These are phyloP conservation scores for Leucophenga varia DNA, from an alignment of 1,140 invertebrate species.

Conservation along the genomic window DNA sequence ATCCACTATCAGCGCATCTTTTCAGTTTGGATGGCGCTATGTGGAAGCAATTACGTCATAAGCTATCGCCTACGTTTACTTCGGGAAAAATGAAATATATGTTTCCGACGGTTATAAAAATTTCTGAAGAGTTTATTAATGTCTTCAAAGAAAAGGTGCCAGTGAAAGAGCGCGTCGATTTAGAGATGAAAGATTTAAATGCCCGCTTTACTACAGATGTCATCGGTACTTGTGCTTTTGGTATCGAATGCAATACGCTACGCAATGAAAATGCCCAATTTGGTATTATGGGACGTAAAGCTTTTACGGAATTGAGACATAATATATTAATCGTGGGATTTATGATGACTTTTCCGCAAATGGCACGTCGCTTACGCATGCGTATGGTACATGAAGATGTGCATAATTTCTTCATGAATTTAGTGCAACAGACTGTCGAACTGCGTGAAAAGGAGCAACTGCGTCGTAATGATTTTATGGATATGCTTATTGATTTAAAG, in stretches of 20 bases:
- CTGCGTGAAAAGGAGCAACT: conserved; percentile 57
- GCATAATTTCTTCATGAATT: conserved; percentile 55
- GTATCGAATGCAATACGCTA: conserved; percentile 62
- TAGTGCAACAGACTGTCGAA: conserved; percentile 54
- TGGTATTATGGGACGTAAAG: conserved; percentile 39
- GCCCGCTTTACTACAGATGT: conserved; percentile 64
- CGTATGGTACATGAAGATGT: conserved; percentile 42
- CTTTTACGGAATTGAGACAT: conserved; percentile 37
- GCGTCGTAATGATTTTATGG: conserved; percentile 58
- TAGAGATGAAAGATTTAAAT: conserved; percentile 54
- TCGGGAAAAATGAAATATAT: conserved; percentile 65
- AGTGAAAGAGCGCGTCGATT: conserved; percentile 20
- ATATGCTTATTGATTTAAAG: conserved; percentile 56
- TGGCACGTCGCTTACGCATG: conserved; percentile 32
- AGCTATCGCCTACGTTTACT: conserved; percentile 63
- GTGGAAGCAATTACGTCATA: conserved; percentile 64
- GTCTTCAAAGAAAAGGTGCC: conserved; percentile 28
- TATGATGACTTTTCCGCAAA: conserved; percentile 35
- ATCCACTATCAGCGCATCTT: conserved; percentile 59
- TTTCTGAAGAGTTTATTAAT: conserved; percentile 37
- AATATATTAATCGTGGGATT: conserved; percentile 29
- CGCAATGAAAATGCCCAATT: conserved; percentile 61
- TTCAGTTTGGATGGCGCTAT: conserved; percentile 60
- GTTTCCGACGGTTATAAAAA: conserved; percentile 58
- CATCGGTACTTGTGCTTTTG: conserved; percentile 65